A percentile compares a stretch with the other conserved stretches of the same genome.
These are phyloP conservation scores for Chrysemys picta DNA, from an alignment of 2,113 vertebrate species.

Conservation along the genomic window DNA sequence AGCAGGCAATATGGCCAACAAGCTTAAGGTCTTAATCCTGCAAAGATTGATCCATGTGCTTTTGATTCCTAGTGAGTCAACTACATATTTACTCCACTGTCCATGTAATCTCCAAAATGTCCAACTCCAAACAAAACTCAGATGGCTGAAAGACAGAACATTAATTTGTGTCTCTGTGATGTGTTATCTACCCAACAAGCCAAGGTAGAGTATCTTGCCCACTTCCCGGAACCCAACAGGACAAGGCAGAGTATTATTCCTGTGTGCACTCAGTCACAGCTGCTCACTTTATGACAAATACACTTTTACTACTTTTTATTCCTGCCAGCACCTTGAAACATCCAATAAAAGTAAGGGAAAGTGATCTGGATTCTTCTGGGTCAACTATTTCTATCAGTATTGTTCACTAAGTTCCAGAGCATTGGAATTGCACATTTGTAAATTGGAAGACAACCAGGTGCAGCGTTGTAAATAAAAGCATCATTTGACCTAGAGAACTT, in stretches of 20 bases:
- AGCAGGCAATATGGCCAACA: not conserved
- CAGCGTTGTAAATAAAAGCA: conserved; percentile 10
- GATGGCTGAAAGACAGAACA: not conserved
- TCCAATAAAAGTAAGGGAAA: not conserved
- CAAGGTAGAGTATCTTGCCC: not conserved
- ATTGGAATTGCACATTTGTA: too few species aligned
- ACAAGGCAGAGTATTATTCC: not conserved
- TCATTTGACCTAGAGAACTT: not conserved
- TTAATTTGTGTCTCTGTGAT: not conserved
- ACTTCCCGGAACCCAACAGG: too few species aligned
- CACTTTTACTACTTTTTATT: not conserved
- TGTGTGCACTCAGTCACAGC: not conserved
- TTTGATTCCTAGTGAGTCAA: not conserved
- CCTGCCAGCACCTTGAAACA: not conserved
- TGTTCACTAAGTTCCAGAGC: not conserved
- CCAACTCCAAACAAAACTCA: not conserved
- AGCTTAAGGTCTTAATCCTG: not conserved
- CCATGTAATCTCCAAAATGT: not conserved
- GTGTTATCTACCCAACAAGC: not conserved
- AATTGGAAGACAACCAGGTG: not conserved
- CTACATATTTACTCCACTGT: not conserved
- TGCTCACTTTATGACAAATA: not conserved
- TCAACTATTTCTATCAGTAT: not conserved
- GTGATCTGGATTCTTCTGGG: not conserved
- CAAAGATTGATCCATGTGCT: not conserved